Base-by-base conservation (phyloP, 1,140 invertebrate genomes). In the Brachionus paranguensis region DNA sequence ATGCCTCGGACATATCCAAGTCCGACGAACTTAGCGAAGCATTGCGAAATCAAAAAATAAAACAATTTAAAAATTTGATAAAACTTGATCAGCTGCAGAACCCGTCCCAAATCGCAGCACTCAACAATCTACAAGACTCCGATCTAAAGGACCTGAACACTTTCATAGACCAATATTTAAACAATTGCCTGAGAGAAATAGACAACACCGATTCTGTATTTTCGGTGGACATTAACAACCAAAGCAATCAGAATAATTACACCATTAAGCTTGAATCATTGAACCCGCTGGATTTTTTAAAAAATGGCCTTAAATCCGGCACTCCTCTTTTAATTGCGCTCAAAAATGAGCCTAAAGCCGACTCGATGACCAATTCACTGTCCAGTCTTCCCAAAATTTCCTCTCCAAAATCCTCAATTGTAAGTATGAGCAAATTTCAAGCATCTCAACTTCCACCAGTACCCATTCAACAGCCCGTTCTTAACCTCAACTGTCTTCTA, bases 51-150 rank as follows among this genome's bases (percentile, higher is more conserved):
- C 72, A 76, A 76, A 47, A 50, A 27, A 53, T 76, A 53, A 76
- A 76, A 50, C 72, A 76, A 24, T 76, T 50, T n/a, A 76, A 76
- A 76, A 76, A 76, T 76, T 50, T 76, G 11, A 47, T 76, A 24
- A 76, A 76, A 50, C 47, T 76, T 24, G 72, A 76, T 11, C 72
- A 76, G 50, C 2, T 50, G 27, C 72, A 76, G 27, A 76, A 76
- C 50, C 41, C 72, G 7, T 47, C 72, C 4, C 72, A 76, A 50
- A 76, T 76, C 43, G 45, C 72, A 27, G 14, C 41, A 4, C 20
- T 76, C 47, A 76, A 76, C 43, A 76, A 24, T 76, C 45, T 76
- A 7, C 72, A 76, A 76, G 72, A 76, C 47, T 50, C 43, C 1
- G 72, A 76, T 37, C n/a, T 76, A 50, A 76, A 76, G 27, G 72